Evolutionary conservation across 2,797 vertebrate genomes (phyloP), one percentile per base, ranked within the genome.

Genomic region (Urosaurus nigricauda): DNA sequence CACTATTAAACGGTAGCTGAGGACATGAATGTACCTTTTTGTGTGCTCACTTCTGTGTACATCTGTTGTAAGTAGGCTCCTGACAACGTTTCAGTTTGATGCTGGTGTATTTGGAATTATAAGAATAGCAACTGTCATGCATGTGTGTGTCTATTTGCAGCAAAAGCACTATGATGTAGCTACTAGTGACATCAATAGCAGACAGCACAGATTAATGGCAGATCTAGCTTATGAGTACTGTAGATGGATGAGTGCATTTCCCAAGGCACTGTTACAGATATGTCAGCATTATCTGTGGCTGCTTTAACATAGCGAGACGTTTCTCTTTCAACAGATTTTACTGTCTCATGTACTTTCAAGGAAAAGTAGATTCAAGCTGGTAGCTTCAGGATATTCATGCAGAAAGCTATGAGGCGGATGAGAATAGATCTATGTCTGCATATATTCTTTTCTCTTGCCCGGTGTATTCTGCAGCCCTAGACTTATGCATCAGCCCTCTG

Each of bases 181-280:
- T 89, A 70, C 51, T 85, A 14, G 2, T 85, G 56, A 82, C 78
- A 77, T 82, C 29, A 89, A 11, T 89, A 75, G 43, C 14, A 58
- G 65, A 21, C 29, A 58, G 63, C 37, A 82, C 79, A 77, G 79
- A 82, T 37, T 82, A 58, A 82, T 77, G 83, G 58, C 43, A 85
- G 70, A 35, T 51, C 16, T 43, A 77, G 43, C 19, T 81, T 32
- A 77, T 63, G 24, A 51, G n/a, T 70, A 40, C 70, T 40, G 68
- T 68, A 14, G 58, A 75, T 85, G 56, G 56, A 53, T 77, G 79
- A 75, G 58, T 86, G 35, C 21, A 37, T 85, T 37, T 79, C 84
- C 84, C 84, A 81, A 81, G 78, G 84, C 78, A 53, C 24, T 73
- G 53, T 80, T 47, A 89, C 74, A 85, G 53, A 80, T 89, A 89